Evolutionary conservation across 2,113 vertebrate species (phyloP), one percentile per base, ranked within the genome.

Genomic region (Onychorhynchus coronatus): DNA sequence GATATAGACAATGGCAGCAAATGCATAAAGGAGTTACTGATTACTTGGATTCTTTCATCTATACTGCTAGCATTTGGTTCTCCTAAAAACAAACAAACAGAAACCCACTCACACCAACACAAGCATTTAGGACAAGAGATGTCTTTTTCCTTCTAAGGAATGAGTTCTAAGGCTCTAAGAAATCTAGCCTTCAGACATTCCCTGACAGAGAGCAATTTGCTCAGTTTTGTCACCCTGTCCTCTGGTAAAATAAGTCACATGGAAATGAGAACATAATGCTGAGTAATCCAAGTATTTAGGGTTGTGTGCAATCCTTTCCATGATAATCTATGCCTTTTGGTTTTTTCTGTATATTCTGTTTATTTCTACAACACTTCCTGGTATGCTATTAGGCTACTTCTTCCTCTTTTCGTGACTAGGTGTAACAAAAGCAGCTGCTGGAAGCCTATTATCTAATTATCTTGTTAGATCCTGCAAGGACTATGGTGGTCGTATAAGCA

Each of bases 371-470:
- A 47, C 30, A 25, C 28, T 65, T 96, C 67, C 59, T 78, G 55
- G 77, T 73, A 76, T 1, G 10, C 50, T 52, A 41, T 4, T 4
- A 44, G 68, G 52, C 56, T 47, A 56, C 49, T 13, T 94, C 81
- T 77, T 58, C 58, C 72, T 70, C 82, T 80, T 91, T 86, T 55
- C 52, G 41, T 96, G 88, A 96, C 85, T 74, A 91, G 75, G 49
- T 88, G 31, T 25, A 95, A 91, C 85, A 86, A 95, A 93, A 95
- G 92, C 88, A 87, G 80, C 42, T 50, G 47, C 72, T 85, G 62
- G 52, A 91, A 96, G 92, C 88, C 76, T 86, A 55, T 93, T 91
- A 96, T 53, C 71, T 88, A 79, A 90, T 96, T 85, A 96, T 71
- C 92, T 84, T 61, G 42, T 86, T 86, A 94, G 55, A 77, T 74